These are phyloP conservation scores for Cephalopachus bancanus DNA, from an alignment of 2,797 vertebrate species.

Conservation along the genomic window DNA sequence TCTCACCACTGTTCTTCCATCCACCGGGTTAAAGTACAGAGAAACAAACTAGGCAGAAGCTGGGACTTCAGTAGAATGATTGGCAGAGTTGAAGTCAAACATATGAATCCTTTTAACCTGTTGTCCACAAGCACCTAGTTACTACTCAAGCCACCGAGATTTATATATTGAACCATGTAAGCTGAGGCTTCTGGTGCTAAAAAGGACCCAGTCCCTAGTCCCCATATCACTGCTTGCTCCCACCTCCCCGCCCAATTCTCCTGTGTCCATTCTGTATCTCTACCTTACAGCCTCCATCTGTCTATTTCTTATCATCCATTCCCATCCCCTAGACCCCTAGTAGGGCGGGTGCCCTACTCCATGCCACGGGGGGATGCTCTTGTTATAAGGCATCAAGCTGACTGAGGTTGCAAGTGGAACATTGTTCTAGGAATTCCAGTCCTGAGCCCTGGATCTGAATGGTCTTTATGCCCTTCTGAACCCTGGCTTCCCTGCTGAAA, in stretches of 20 bases:
- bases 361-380: not conserved
- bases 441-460: not conserved
- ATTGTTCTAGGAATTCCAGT: not conserved
- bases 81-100: not conserved
- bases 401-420: not conserved
- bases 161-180: not conserved
- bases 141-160: not conserved
- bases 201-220: not conserved
- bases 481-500: not conserved
- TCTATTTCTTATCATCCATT: slow-evolving; percentile 5
- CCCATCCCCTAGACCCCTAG: not conserved
- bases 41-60: not conserved
- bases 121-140: not conserved
- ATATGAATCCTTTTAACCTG: not conserved
- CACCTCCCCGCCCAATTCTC: not conserved
- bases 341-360: not conserved
- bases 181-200: not conserved
- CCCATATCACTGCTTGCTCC: not conserved
- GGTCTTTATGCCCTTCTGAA: not conserved
- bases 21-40: not conserved
- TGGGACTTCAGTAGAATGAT: not conserved
- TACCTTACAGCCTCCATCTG: not conserved
- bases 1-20: not conserved
- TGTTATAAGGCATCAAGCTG: slow-evolving; percentile 3
- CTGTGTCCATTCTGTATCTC: not conserved